A percentile compares a stretch with the other conserved stretches of the same genome.
phyloP scores from a whole-genome alignment of 2,888 invertebrate genomes.

The Acronicta alni region DNA sequence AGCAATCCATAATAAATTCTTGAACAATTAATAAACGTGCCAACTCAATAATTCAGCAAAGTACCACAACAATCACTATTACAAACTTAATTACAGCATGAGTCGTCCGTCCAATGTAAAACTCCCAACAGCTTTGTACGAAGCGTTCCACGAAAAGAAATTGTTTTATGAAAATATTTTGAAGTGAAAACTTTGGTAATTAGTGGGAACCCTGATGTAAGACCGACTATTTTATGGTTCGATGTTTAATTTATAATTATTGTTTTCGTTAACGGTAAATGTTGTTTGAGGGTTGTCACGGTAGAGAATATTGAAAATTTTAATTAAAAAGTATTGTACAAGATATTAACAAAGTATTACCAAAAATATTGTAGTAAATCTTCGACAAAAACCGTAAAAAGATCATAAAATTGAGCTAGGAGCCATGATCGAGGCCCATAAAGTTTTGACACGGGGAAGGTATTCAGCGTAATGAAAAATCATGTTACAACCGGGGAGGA shows the following conservation, averaged over 20 bases:
- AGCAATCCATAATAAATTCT: neutral
- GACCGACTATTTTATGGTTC: conserved; percentile 51
- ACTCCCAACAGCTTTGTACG: conserved; percentile 23
- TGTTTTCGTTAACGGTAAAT: conserved; percentile 39
- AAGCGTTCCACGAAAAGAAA: conserved; percentile 54
- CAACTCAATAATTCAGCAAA: conserved; percentile 31
- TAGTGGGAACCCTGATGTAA: conserved; percentile 44
- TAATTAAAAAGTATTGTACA: conserved; percentile 28
- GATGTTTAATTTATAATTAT: conserved; percentile 46
- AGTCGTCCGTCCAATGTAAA: conserved; percentile 24
- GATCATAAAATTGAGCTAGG: conserved; percentile 32
- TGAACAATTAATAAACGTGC: conserved; percentile 6
- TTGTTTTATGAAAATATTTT: conserved; percentile 62
- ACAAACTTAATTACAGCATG: conserved; percentile 41
- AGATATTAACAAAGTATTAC: conserved; percentile 21
- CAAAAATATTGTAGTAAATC: conserved; percentile 44
- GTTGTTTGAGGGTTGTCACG: conserved; percentile 10
- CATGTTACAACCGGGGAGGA: conserved; percentile 66
- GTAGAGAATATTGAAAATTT: neutral
- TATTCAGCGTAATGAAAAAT: conserved; percentile 75
- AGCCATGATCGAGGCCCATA: conserved; percentile 54
- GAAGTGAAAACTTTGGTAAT: conserved; percentile 64
- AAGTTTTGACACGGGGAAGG: conserved; percentile 56
- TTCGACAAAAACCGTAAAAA: conserved; percentile 40
- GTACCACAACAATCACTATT: conserved; percentile 40